Percentiles rank a stretch among this genome's conserved stretches.
These are phyloP conservation scores for Wiebesia pumilae DNA, from an alignment of 1,140 invertebrate genomes.

Conservation along the genomic window DNA sequence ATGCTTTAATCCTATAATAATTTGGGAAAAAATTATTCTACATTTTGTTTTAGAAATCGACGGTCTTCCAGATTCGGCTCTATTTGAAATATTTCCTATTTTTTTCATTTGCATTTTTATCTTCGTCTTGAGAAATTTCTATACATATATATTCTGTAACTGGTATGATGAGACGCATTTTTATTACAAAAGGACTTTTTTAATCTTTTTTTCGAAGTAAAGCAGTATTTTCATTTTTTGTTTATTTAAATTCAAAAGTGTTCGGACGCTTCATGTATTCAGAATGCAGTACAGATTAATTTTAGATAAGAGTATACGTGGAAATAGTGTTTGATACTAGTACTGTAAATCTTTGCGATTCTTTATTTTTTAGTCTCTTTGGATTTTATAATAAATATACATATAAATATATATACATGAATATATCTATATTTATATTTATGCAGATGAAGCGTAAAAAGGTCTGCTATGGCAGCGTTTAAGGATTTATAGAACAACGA, in stretches of 20 bases:
- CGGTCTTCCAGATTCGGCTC: constrained; percentile 8
- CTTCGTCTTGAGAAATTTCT: neutral
- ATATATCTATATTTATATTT: constrained; percentile 51
- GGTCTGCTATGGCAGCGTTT: constrained; percentile 52
- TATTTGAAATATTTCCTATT: constrained; percentile 3
- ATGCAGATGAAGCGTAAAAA: constrained; percentile 49
- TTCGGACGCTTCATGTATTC: constrained; percentile 69
- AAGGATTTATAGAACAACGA: constrained; percentile 30
- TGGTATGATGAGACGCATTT: neutral
- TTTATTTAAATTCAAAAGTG: constrained; percentile 65
- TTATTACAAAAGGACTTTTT: constrained; percentile 60
- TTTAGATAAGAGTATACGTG: constrained; percentile 63
- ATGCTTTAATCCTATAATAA: neutral
- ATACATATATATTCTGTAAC: neutral
- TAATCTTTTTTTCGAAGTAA: constrained; percentile 56
- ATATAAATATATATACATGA: constrained; percentile 51
- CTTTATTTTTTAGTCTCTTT: constrained; percentile 27
- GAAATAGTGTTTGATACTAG: constrained; percentile 66
- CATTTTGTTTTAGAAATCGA: neutral
- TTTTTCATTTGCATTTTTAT: neutral
- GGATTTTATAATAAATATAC: constrained; percentile 51
- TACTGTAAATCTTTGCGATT: constrained; percentile 40
- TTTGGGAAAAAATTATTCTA: neutral
- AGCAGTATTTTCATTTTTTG: constrained; percentile 30
- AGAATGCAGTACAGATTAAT: constrained; percentile 65